A percentile compares a stretch with the other conserved stretches of the same genome.
Conservation (phyloP, 2,888 invertebrate genomes). For the Ditylenchus weischeri region DNA sequence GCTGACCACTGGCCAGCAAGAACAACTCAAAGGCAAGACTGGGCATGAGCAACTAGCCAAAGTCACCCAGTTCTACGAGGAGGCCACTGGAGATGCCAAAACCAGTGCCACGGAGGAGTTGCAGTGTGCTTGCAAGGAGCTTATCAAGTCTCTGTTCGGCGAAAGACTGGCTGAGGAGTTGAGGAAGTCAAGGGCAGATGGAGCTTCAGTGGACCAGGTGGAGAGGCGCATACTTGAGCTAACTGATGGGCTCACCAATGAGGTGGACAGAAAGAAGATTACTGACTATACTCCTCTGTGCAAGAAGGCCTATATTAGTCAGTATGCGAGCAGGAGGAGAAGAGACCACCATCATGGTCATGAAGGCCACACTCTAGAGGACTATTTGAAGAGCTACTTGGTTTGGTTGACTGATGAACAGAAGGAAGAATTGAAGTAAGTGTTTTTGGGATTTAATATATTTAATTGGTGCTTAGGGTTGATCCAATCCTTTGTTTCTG, state of each 20-base stretch:
- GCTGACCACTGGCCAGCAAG: slow-evolving; percentile 39
- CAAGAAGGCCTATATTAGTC: neutral
- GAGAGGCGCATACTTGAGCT: slow-evolving; percentile 30
- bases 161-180: slow-evolving; percentile 28
- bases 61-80: slow-evolving; percentile 36
- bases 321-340: neutral
- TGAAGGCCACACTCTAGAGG: slow-evolving; percentile 31
- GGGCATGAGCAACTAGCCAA: slow-evolving; percentile 41
- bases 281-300: slow-evolving; percentile 1
- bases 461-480: too few relatives aligned
- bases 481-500: too few relatives aligned
- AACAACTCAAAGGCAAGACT: slow-evolving; percentile 37
- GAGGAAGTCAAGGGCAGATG: slow-evolving; percentile 33
- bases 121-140: slow-evolving; percentile 37
- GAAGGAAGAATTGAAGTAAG: slow-evolving; percentile 26
- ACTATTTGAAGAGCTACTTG: slow-evolving; percentile 41
- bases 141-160: slow-evolving; percentile 31
- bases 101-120: slow-evolving; percentile 40
- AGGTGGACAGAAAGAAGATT: slow-evolving; percentile 24
- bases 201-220: slow-evolving; percentile 30
- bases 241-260: slow-evolving; percentile 35
- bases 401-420: slow-evolving; percentile 41
- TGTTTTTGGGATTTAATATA: too few relatives aligned
- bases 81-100: slow-evolving; percentile 38
- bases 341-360: slow-evolving; percentile 1